Evolutionary conservation across 2,797 vertebrate species (phyloP).

Genomic region (Borostomias antarcticus): DNA sequence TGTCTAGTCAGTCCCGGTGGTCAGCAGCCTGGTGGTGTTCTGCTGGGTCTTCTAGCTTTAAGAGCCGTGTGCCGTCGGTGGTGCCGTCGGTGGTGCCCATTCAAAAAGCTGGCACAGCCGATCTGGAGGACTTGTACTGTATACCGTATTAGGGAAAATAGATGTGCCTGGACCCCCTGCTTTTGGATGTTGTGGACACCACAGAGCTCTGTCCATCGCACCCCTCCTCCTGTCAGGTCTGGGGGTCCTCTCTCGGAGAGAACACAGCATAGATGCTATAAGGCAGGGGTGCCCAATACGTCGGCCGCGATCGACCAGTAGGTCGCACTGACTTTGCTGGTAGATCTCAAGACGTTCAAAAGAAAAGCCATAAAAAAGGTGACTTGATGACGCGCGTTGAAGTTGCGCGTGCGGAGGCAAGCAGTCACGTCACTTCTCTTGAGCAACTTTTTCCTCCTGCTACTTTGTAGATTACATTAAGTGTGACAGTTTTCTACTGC

Average conservation of each 20-base stretch:
- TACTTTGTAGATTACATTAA: too few relatives aligned
- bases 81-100: background rate
- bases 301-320: too few relatives aligned
- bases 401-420: too few relatives aligned
- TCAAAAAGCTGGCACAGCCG: constrained; percentile 14
- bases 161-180: constrained; percentile 28
- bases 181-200: background rate
- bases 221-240: constrained; percentile 12
- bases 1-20: constrained; percentile 42
- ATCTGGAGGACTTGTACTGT: background rate
- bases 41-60: constrained; percentile 15
- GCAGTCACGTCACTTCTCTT: too few relatives aligned
- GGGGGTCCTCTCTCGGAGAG: too few relatives aligned
- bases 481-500: too few relatives aligned
- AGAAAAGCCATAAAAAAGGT: too few relatives aligned
- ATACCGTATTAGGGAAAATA: constrained; percentile 25
- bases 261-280: background rate
- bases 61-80: constrained; percentile 21
- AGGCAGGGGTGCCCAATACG: too few relatives aligned
- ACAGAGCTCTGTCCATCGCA: constrained; percentile 40
- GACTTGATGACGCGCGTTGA: too few relatives aligned
- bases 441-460: too few relatives aligned
- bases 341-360: too few relatives aligned
- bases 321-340: too few relatives aligned
- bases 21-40: constrained; percentile 63